Base-by-base conservation (phyloP, 1,140 invertebrate genomes). In the Zaprionus africanus region DNA sequence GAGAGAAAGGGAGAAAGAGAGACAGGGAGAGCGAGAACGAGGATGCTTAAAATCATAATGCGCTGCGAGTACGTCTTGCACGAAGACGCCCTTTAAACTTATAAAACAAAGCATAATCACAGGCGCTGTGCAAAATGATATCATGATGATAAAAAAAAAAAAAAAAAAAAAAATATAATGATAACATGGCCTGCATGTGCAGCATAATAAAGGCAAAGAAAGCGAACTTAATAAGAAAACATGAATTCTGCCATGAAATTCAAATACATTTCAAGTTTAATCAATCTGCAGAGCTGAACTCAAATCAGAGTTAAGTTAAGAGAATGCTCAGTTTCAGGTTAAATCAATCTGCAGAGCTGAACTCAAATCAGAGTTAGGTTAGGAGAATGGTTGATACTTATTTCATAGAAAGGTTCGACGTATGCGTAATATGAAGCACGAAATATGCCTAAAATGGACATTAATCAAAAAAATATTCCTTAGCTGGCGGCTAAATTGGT, bases 1-100 rank as follows among this genome's bases (percentile, higher is more conserved):
- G 13, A 26, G 36, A 4, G 24, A 13, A n/a, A n/a, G n/a, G n/a
- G n/a, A 19, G 19, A 24, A 7, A 57, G 56, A 62, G 36, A 38
- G 24, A 54, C 24, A 6, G n/a, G 24, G 9, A 24, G 19, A 24
- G 13, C 38, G 36, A 9, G 34, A 15, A 3, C 1, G 22, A 46
- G 13, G 24, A 34, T 57, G 19, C 58, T 63, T 70, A 49, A 75
- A 75, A 62, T 49, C 72, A 59, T 75, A 59, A 75, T 63, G 72
- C 67, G 66, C 28, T 7, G 28, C 28, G 28, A 31, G 28, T 31
- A 31, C 59, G 24, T 70, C 59, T 58, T 70, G 72, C 72, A 51
- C 57, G 31, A 63, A 51, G 34, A 24, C 56, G 71, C 22, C 71
- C 65, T 72, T 72, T 54, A 66, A 62, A 66, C 54, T 58, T 28